Conservation (phyloP, 2,797 vertebrate genomes). For the Acrocephalus scirpaceus region DNA sequence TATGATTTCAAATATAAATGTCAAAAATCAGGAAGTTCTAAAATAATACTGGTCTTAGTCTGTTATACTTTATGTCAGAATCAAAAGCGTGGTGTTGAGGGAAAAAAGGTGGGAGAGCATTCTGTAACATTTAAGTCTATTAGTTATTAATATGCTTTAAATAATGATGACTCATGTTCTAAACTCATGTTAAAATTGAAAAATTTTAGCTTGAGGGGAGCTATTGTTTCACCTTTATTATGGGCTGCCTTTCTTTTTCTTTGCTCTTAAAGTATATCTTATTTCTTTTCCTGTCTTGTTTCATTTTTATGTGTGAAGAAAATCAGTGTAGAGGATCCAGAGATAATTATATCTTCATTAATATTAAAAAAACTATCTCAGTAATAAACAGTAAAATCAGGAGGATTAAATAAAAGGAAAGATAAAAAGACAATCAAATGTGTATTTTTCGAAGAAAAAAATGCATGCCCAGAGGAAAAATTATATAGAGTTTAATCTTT, state of each 20-base stretch:
- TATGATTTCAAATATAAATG: not conserved
- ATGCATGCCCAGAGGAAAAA: not conserved
- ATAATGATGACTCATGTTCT: not conserved
- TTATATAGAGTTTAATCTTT: not conserved
- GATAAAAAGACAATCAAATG: not conserved
- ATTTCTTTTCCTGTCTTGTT: not conserved
- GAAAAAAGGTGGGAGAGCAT: not conserved
- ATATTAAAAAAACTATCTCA: not conserved
- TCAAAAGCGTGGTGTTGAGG: not conserved
- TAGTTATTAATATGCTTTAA: conserved; percentile 4
- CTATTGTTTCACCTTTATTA: conserved; percentile 2
- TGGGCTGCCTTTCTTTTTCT: not conserved
- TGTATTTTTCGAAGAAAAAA: not conserved
- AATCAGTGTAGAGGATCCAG: not conserved
- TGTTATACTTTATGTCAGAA: not conserved
- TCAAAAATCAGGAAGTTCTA: not conserved
- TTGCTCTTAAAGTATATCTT: not conserved
- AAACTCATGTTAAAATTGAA: not conserved
- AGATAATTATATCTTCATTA: conserved; percentile 37
- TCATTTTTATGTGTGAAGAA: not conserved
- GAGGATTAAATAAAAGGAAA: conserved; percentile 1
- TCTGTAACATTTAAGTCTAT: not conserved
- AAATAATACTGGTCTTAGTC: not conserved
- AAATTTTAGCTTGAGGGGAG: not conserved
- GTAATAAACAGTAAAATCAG: not conserved